phyloP scores from a whole-genome alignment of 2,888 invertebrate genomes.

The Ethmia dodecea region DNA sequence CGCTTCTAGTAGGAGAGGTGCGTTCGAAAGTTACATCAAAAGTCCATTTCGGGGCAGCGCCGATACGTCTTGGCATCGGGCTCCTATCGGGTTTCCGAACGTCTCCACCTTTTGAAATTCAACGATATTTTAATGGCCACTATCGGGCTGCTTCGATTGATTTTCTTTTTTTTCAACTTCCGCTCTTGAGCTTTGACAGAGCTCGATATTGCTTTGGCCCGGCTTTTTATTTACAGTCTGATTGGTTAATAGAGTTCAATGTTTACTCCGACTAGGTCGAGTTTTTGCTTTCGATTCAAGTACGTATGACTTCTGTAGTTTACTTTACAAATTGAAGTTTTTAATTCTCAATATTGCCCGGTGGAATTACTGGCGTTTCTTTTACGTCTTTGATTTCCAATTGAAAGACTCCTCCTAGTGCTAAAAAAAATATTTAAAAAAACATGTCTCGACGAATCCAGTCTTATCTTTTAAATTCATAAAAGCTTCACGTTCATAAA shows the following conservation, averaged over 20 bases:
- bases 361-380: too few species aligned
- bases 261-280: constrained; percentile 27
- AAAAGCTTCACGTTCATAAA: too few species aligned
- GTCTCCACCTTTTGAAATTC: constrained; percentile 59
- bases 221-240: constrained; percentile 55
- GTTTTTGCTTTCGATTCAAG: constrained; percentile 21
- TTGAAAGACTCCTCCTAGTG: too few species aligned
- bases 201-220: constrained; percentile 54
- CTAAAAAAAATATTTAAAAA: too few species aligned
- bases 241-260: constrained; percentile 31
- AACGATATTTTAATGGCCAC: constrained; percentile 75
- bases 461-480: too few species aligned
- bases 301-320: too few species aligned
- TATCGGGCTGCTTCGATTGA: constrained; percentile 56
- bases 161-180: constrained; percentile 38
- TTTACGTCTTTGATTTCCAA: too few species aligned
- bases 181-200: constrained; percentile 33
- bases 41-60: constrained; percentile 54
- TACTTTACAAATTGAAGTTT: too few species aligned
- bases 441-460: too few species aligned
- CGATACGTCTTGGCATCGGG: constrained; percentile 53
- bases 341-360: too few species aligned
- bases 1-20: constrained; percentile 19
- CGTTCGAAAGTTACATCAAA: constrained; percentile 60
- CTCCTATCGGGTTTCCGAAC: constrained; percentile 41